These are phyloP conservation scores for Cartodere bifasciata DNA, from an alignment of 2,888 invertebrate genomes.

Conservation along the genomic window DNA sequence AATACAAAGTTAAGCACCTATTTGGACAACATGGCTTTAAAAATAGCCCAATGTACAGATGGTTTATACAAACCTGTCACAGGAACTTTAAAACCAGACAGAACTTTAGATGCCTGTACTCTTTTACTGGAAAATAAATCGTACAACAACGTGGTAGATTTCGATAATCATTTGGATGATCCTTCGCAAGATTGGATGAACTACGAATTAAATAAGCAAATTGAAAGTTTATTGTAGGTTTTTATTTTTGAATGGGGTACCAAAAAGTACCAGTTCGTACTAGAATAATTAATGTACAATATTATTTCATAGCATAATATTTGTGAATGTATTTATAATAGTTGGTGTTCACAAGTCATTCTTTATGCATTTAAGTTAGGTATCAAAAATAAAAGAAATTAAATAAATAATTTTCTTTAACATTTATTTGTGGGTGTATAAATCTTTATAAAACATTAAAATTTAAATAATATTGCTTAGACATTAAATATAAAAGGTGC, in stretches of 20 bases:
- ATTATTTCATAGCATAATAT: no score
- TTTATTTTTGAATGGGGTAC: not conserved
- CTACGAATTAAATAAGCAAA: slow-evolving; percentile 46
- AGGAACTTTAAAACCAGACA: slow-evolving; percentile 32
- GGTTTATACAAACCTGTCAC: slow-evolving; percentile 63
- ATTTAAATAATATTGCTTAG: no score
- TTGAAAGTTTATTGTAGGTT: slow-evolving; percentile 32
- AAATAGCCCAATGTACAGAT: slow-evolving; percentile 57
- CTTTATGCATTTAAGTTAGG: no score
- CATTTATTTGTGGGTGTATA: no score
- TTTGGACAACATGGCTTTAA: slow-evolving; percentile 51
- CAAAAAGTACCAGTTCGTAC: no score
- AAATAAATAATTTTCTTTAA: no score
- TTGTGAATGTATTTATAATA: no score
- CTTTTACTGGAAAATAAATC: slow-evolving; percentile 56
- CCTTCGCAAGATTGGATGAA: slow-evolving; percentile 85
- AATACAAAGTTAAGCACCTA: slow-evolving; percentile 60
- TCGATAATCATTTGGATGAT: slow-evolving; percentile 94
- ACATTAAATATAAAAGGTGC: no score
- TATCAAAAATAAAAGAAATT: no score
- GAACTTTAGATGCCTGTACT: slow-evolving; percentile 52
- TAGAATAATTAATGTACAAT: no score
- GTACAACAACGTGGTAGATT: slow-evolving; percentile 76
- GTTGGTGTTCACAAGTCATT: no score
- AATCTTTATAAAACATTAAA: no score